A percentile compares a stretch with the other conserved stretches of the same genome.
Conservation (phyloP, 2,888 invertebrate species). For the Thelaira solivaga region DNA sequence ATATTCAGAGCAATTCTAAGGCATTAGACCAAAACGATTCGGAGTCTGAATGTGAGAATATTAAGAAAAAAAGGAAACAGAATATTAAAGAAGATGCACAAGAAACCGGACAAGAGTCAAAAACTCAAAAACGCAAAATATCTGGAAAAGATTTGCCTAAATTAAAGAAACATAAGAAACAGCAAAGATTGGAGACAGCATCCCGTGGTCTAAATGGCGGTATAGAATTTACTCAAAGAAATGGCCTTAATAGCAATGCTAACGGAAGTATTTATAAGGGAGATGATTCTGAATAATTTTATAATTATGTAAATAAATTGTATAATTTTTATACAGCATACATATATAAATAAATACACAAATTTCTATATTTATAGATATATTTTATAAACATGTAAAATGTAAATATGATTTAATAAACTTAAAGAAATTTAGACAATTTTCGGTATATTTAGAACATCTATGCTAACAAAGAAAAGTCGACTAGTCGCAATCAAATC, state of each 20-base stretch:
- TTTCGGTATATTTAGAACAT: no score
- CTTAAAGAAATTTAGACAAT: no score
- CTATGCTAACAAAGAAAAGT: no score
- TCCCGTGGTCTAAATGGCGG: conserved; percentile 69
- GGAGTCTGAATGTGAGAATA: conserved; percentile 12
- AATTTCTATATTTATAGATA: no score
- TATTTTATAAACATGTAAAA: no score
- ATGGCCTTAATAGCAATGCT: background rate
- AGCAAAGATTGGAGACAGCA: conserved; percentile 67
- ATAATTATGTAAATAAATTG: background rate
- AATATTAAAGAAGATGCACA: conserved; percentile 1
- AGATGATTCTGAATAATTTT: conserved; percentile 10
- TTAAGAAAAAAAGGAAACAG: conserved; percentile 26
- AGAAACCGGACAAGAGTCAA: conserved; percentile 11
- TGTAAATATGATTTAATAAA: no score
- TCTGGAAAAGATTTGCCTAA: conserved; percentile 62
- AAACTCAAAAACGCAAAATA: conserved; percentile 54
- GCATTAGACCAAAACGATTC: background rate
- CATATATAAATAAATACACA: no score
- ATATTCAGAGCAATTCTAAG: conserved; percentile 26
- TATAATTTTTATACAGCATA: background rate
- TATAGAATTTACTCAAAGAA: conserved; percentile 64
- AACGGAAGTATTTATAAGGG: background rate
- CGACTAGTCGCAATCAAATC: no score
- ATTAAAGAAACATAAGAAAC: conserved; percentile 69